phyloP scores from a whole-genome alignment of 2,113 vertebrate genomes.

The Phaethon lepturus region DNA sequence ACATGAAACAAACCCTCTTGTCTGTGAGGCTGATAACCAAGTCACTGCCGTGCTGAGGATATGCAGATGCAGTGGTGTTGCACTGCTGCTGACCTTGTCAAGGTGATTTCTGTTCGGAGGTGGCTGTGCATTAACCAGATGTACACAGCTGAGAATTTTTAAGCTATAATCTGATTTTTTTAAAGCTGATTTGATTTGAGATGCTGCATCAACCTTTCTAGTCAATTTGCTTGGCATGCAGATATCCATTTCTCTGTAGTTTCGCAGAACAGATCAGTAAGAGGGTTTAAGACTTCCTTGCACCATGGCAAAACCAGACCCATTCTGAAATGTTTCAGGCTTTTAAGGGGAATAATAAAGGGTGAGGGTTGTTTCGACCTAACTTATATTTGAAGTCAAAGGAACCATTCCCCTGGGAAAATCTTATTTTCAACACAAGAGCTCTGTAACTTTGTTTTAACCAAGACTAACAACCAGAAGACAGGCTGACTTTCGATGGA shows the following conservation, averaged over 20 bases:
- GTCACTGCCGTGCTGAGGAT: not conserved
- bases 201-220: not conserved
- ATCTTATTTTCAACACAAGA: not conserved
- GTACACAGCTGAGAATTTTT: not conserved
- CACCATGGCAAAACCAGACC: not conserved
- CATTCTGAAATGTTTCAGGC: rapidly evolving
- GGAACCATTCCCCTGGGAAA: not conserved
- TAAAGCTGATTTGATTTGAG: not conserved
- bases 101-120: not conserved
- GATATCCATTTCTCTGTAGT: not conserved
- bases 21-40: not conserved
- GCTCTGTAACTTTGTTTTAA: not conserved
- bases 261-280: rapidly evolving
- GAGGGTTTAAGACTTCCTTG: not conserved
- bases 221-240: not conserved
- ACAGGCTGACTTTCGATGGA: not conserved
- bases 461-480: not conserved
- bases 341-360: not conserved
- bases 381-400: not conserved
- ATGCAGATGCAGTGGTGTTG: rapidly evolving
- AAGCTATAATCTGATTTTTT: slow-evolving; percentile 5
- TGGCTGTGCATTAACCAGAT: not conserved
- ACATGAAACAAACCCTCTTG: not conserved
- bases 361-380: not conserved
- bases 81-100: not conserved